Conservation (phyloP, 30 jellyfish, hydroid and myxozoan species). For the Sanderia malayensis region DNA sequence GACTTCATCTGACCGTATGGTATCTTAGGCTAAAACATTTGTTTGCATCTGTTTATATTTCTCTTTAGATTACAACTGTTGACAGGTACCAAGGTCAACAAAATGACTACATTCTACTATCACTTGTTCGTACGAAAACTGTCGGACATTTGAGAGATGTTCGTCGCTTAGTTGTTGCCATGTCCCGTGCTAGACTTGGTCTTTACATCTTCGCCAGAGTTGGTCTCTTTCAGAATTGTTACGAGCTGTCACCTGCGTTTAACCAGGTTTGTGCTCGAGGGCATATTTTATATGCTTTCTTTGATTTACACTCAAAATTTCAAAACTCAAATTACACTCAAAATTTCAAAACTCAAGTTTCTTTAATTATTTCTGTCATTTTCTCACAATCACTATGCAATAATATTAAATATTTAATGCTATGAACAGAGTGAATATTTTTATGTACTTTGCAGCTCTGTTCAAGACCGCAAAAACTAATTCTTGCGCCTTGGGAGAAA, state of each 20-base stretch:
- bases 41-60: not conserved
- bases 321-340: too few relatives aligned
- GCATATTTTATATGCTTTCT: too few relatives aligned
- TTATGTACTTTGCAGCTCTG: too few relatives aligned
- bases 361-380: too few relatives aligned
- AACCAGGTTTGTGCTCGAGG: conserved; percentile 87
- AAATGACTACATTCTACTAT: conserved; percentile 90
- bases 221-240: conserved; percentile 80
- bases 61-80: conserved; percentile 87
- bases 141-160: conserved; percentile 98
- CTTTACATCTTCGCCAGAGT: conserved; percentile 93
- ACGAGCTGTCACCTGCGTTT: conserved; percentile 90
- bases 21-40: not conserved
- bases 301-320: too few relatives aligned
- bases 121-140: conserved; percentile 93
- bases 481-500: conserved; percentile 87
- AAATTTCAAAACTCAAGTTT: too few relatives aligned
- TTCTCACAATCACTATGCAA: too few relatives aligned
- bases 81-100: conserved; percentile 99
- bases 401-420: too few relatives aligned
- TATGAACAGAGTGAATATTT: too few relatives aligned
- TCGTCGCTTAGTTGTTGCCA: conserved; percentile 98
- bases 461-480: conserved; percentile 71
- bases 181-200: conserved; percentile 99
- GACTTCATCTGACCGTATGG: too few relatives aligned